A percentile compares a stretch with the other conserved stretches of the same genome.
Conservation (phyloP, 2,888 invertebrate genomes). For the Aleiodes alternator region DNA sequence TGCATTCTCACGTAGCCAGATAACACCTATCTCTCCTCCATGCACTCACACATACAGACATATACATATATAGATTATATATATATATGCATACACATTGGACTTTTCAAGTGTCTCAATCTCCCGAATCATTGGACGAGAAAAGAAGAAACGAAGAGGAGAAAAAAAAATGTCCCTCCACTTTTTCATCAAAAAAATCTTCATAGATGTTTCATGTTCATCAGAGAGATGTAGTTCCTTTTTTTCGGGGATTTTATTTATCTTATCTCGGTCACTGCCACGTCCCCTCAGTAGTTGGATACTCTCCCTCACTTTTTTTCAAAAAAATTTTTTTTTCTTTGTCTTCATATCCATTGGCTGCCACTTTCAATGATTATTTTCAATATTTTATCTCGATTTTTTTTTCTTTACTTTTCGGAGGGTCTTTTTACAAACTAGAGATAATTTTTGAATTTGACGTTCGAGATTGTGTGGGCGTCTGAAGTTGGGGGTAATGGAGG, state of each 20-base stretch:
- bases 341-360: not conserved
- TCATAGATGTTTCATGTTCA: constrained; percentile 35
- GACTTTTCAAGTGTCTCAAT: constrained; percentile 10
- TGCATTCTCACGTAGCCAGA: not conserved
- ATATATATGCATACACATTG: not conserved
- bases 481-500: constrained; percentile 64
- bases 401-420: too few relatives aligned
- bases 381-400: not conserved
- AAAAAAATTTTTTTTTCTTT: not conserved
- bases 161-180: not conserved
- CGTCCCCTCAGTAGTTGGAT: constrained; percentile 2
- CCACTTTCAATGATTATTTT: not conserved
- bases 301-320: not conserved
- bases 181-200: not conserved
- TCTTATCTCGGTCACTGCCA: constrained; percentile 38
- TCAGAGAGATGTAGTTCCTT: not conserved
- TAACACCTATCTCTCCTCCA: too few relatives aligned
- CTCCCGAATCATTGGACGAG: not conserved
- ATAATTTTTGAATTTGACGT: constrained; percentile 62
- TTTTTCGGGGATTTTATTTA: not conserved
- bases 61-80: not conserved
- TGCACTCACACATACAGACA: not conserved
- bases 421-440: too few relatives aligned
- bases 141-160: not conserved
- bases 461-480: constrained; percentile 59